phyloP scores from a whole-genome alignment of 2,888 invertebrate species.

The Agonopterix subpropinquella region DNA sequence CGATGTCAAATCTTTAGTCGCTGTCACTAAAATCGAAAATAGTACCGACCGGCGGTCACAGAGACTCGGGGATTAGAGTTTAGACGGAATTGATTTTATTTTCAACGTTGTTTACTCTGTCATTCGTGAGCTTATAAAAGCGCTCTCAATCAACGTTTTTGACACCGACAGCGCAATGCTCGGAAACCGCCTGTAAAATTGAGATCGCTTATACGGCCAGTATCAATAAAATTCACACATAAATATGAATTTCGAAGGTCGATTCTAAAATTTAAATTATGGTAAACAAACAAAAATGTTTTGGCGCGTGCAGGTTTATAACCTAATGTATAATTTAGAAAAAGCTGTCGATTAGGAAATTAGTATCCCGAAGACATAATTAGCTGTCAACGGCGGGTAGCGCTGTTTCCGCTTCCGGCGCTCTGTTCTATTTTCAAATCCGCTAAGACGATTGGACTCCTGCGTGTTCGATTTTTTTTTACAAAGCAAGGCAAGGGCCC shows the following conservation, averaged over 20 bases:
- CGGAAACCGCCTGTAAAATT: slow-evolving; percentile 25
- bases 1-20: slow-evolving; percentile 56
- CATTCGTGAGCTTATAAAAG: slow-evolving; percentile 42
- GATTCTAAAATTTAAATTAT: slow-evolving; percentile 62
- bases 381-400: slow-evolving; percentile 67
- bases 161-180: slow-evolving; percentile 43
- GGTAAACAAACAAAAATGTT: slow-evolving; percentile 49
- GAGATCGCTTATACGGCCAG: slow-evolving; percentile 39
- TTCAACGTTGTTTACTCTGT: slow-evolving; percentile 40
- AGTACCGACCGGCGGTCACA: slow-evolving; percentile 33
- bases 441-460: slow-evolving; percentile 36
- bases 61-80: slow-evolving; percentile 26
- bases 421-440: slow-evolving; percentile 68
- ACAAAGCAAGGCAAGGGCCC: slow-evolving; percentile 10
- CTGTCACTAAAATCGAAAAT: slow-evolving; percentile 56
- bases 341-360: slow-evolving; percentile 67
- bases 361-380: slow-evolving; percentile 63
- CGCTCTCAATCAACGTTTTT: slow-evolving; percentile 46
- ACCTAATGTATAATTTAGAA: slow-evolving; percentile 33
- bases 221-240: slow-evolving; percentile 54
- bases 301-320: slow-evolving; percentile 26
- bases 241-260: slow-evolving; percentile 58
- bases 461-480: slow-evolving; percentile 24
- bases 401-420: slow-evolving; percentile 69
- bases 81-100: slow-evolving; percentile 27